phyloP scores from a whole-genome alignment of 92 coral and sea anemone species.

The Phymanthus crucifer region DNA sequence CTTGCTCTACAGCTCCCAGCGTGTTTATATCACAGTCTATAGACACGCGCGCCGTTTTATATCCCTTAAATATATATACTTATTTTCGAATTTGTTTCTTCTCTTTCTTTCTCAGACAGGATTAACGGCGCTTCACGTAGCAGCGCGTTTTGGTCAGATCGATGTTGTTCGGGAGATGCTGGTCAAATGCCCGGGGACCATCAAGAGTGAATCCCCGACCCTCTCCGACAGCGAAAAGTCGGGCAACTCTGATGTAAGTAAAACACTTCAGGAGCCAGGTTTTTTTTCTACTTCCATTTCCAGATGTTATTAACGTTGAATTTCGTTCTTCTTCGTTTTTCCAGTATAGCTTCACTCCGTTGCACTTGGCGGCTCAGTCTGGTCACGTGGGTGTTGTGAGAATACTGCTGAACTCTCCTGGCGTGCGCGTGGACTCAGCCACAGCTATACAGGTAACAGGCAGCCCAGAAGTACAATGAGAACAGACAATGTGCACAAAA shows the following conservation, averaged over 20 bases:
- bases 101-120: constrained; percentile 68
- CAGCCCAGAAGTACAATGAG: too few species aligned
- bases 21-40: too few species aligned
- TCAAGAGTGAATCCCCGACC: constrained; percentile 85
- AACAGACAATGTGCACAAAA: too few species aligned
- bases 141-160: constrained; percentile 91
- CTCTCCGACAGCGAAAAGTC: constrained; percentile 65
- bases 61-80: too few species aligned
- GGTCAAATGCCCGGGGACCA: constrained; percentile 82
- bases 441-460: constrained; percentile 78
- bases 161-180: constrained; percentile 95
- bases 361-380: constrained; percentile 94
- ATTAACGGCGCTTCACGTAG: constrained; percentile 90
- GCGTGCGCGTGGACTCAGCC: constrained; percentile 95
- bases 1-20: too few species aligned
- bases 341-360: constrained; percentile 90
- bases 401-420: constrained; percentile 96
- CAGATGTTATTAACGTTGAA: neutral
- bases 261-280: neutral
- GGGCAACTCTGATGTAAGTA: constrained; percentile 66
- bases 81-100: neutral
- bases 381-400: constrained; percentile 99
- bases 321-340: constrained; percentile 1
- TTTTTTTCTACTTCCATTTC: neutral
- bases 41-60: too few species aligned